These are phyloP conservation scores for Ceyx melanurus DNA, from an alignment of 2,113 vertebrate species.

Conservation along the genomic window DNA sequence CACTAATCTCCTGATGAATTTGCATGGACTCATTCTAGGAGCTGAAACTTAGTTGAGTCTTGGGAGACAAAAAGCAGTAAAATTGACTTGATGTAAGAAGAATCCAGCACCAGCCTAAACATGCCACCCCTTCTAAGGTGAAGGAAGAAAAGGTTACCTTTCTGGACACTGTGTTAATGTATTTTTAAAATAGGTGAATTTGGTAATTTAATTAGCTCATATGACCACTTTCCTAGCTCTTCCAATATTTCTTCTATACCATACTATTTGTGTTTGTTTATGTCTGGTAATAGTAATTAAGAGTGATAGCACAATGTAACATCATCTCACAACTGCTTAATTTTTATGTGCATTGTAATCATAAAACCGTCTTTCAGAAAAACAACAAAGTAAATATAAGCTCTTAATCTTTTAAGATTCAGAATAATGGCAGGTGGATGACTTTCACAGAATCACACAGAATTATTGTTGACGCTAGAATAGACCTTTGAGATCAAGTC, in stretches of 20 bases:
- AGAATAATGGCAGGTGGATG: neutral
- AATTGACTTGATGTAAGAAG: neutral
- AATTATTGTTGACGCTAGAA: too few species aligned
- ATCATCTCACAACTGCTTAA: neutral
- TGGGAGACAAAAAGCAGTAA: neutral
- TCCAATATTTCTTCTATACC: neutral
- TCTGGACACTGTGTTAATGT: too few species aligned
- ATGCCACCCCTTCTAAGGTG: neutral
- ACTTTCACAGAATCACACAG: neutral
- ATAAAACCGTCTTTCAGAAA: neutral
- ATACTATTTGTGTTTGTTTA: neutral
- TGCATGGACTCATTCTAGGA: neutral
- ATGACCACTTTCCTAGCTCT: neutral
- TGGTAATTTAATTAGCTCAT: neutral
- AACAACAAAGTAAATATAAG: neutral
- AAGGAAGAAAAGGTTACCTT: neutral
- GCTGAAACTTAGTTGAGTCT: neutral
- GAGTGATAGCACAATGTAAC: neutral
- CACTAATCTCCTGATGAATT: neutral
- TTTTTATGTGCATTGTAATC: neutral
- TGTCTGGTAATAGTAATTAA: neutral
- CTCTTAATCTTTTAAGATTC: neutral
- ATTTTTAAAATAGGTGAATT: neutral
- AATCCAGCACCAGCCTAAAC: neutral
- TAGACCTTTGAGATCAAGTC: too few species aligned